Base-by-base conservation (phyloP, 2,888 invertebrate species). In the Sturmia bella region DNA sequence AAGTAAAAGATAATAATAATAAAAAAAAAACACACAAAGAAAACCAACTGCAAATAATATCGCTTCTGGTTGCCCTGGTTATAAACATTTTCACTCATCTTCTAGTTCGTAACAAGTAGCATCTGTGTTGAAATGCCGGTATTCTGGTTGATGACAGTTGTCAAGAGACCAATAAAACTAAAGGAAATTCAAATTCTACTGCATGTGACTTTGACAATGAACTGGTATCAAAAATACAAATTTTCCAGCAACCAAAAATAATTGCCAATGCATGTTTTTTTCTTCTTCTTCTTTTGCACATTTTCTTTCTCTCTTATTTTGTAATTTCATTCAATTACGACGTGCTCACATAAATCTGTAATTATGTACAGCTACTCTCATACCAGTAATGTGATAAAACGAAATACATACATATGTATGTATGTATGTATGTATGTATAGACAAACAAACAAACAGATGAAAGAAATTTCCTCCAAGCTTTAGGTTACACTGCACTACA, bases 171-270 rank as follows among this genome's bases (percentile, higher is more conserved):
- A 64, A 63, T 61, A 17, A 56, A 21, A 63, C 9, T 39, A 32
- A 54, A 54, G 63, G 15, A 64, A 64, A 64, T 45, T 64, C 56
- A 74, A 74, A 74, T 74, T 56, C 59, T 68, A 43, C 66, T 37
- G 59, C 21, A 17, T 59, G 59, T 59, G 80, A 52, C 75, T 76
- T 75, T 80, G 80, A 80, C 80, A 80, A 52, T 80, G 75, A 72
- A 72, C 66, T 72, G 61, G 61, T 45, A 61, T 45, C 9, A 39
- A 19, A 69, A 69, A 66, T 24, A 70, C 32, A 79, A 74, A 69
- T 79, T 74, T 80, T 52, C 63, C 32, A 57, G 64, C 52, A 80
- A 80, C 52, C 52, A 45, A 54, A 72, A 70, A 72, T 80, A 80
- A 80, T 80, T 75, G 80, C 70, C 59, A 66, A 80, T 7, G 70